A percentile compares a stretch with the other conserved stretches of the same genome.
Evolutionary conservation across 2,888 invertebrate species (phyloP).

Genomic region (Ditylenchus weischeri): DNA sequence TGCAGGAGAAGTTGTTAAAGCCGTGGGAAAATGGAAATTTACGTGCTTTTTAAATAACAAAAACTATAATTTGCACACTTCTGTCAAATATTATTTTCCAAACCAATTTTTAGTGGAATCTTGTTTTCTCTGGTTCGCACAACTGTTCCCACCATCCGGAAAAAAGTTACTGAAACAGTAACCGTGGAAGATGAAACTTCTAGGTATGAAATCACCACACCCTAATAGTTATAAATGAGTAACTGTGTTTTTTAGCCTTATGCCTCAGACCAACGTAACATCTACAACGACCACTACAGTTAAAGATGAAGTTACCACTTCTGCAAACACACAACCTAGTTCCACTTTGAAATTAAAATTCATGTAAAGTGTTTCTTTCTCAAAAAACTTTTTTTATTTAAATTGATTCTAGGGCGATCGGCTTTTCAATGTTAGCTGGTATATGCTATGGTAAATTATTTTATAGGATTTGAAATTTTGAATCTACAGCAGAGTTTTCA

Average conservation of each 20-base stretch:
- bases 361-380: not conserved
- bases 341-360: not conserved
- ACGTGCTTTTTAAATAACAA: too few relatives aligned
- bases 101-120: constrained; percentile 38
- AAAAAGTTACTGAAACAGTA: too few relatives aligned
- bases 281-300: not conserved
- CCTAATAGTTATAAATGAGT: not conserved
- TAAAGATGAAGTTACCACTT: not conserved
- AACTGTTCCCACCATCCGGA: constrained; percentile 11
- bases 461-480: not conserved
- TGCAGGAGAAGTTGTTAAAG: too few relatives aligned
- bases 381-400: not conserved
- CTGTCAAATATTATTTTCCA: too few relatives aligned
- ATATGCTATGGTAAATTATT: constrained; percentile 13
- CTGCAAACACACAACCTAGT: not conserved
- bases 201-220: not conserved
- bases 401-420: constrained; percentile 12
- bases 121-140: constrained; percentile 49
- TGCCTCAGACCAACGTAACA: too few relatives aligned
- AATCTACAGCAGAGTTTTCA: too few relatives aligned
- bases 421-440: constrained; percentile 15
- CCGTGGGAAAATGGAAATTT: too few relatives aligned
- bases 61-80: too few relatives aligned
- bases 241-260: too few relatives aligned
- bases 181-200: not conserved